Conservation (phyloP, 37 sponge, comb jelly and placozoan species). For the Chondrosia reniformis region DNA sequence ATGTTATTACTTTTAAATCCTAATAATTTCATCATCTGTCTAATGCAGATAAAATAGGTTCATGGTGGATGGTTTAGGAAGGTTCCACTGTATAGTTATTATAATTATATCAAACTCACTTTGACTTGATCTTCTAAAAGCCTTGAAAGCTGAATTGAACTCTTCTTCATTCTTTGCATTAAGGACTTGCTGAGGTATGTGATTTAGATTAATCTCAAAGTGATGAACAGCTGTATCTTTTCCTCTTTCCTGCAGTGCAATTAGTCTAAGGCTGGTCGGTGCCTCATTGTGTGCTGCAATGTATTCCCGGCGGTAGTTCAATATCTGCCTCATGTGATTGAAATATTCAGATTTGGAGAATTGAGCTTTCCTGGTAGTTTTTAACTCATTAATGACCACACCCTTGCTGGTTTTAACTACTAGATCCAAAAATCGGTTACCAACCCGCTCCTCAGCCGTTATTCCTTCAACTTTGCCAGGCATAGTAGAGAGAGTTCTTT, state of each 20-base stretch:
- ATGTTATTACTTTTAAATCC: too few relatives aligned
- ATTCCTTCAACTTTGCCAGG: background rate
- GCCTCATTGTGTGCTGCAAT: background rate
- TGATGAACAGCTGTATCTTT: background rate
- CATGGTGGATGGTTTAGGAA: too few relatives aligned
- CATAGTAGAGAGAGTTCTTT: background rate
- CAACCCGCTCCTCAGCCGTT: background rate
- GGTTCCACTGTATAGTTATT: too few relatives aligned
- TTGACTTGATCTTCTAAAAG: background rate
- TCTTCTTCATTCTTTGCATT: background rate
- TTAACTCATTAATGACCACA: background rate
- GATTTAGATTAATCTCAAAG: background rate
- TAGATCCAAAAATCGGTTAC: background rate
- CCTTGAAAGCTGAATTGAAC: background rate
- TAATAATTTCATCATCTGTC: too few relatives aligned
- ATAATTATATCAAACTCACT: too few relatives aligned
- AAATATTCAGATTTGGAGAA: background rate
- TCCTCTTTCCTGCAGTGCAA: background rate
- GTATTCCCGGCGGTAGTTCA: background rate
- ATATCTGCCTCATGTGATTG: background rate
- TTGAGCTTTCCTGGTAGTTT: background rate
- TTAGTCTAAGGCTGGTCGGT: background rate
- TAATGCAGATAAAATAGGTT: too few relatives aligned
- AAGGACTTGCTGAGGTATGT: background rate
- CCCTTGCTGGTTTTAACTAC: background rate